Evolutionary conservation across 1,140 invertebrate genomes (phyloP), one percentile per base, ranked within the genome.

Genomic region (Gryon sp.): DNA sequence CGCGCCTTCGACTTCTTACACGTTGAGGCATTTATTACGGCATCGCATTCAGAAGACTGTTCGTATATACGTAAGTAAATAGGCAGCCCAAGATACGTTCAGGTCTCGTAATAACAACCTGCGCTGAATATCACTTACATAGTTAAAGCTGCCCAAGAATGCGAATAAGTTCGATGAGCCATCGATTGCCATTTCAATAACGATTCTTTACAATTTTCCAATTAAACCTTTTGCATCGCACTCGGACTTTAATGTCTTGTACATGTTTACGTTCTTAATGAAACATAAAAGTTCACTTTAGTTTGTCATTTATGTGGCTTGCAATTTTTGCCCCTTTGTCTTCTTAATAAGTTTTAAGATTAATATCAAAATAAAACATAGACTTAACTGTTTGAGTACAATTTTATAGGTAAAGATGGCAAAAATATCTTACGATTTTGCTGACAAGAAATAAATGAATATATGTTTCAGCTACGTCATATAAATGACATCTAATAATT

Each of bases 141-240:
- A 26, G 72, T 57, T 55, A 41, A 43, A 19, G 20, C 62, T 11
- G 30, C 50, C 12, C 24, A 38, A 32, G 55, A 69, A 63, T 69
- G 55, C 48, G 57, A 69, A 76, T 74, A 43, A 41, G 70, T 74
- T 74, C 60, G 53, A 65, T 65, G 50, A 24, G 52, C 60, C 26
- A 66, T 69, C 19, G 55, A 68, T 68, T 63, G 62, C 46, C 53
- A 53, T 48, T 46, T 34, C 60, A 34, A 55, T 66, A 52, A 52
- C 45, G 60, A 65, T 65, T 34, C 59, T 52, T 65, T 74, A 74
- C 62, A 55, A 68, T 75, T 68, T 66, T 66, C 60, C 60, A 74
- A 74, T 74, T 74, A 74, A 73, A 59, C 26, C 36, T 16, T 22
- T 14, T 19, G 40, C 18, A 26, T 12, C 32, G 20, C 40, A 30